These are phyloP conservation scores for Rhyzopertha dominica DNA, from an alignment of 1,140 invertebrate species.

Conservation along the genomic window DNA sequence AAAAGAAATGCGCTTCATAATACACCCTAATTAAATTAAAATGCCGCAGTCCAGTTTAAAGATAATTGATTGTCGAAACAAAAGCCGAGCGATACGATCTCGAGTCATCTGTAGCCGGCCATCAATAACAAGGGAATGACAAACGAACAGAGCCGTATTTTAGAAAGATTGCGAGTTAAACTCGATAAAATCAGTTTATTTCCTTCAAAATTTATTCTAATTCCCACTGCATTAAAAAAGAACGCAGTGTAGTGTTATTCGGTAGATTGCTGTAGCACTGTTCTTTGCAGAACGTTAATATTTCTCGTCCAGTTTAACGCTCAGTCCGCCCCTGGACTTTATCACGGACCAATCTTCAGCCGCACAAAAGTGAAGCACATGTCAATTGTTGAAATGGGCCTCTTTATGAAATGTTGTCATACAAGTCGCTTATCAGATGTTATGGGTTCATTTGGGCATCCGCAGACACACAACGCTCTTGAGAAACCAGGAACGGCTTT, in stretches of 20 bases:
- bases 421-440: slow-evolving; percentile 36
- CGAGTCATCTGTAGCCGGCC: slow-evolving; percentile 23
- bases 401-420: slow-evolving; percentile 39
- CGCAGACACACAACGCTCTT: too few relatives aligned
- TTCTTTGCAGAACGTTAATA: too few relatives aligned
- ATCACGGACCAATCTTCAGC: slow-evolving; percentile 23
- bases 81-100: slow-evolving; percentile 37
- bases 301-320: too few relatives aligned
- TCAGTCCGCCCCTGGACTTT: slow-evolving; percentile 23
- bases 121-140: slow-evolving; percentile 40
- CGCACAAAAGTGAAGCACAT: slow-evolving; percentile 32
- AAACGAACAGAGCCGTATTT: slow-evolving; percentile 24
- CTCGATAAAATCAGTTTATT: too few relatives aligned
- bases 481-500: too few relatives aligned
- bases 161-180: too few relatives aligned
- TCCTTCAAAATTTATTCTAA: too few relatives aligned
- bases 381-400: slow-evolving; percentile 32
- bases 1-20: slow-evolving; percentile 26
- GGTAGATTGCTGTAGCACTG: too few relatives aligned
- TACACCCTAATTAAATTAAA: slow-evolving; percentile 40
- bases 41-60: slow-evolving; percentile 34
- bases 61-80: slow-evolving; percentile 43
- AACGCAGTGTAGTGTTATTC: too few relatives aligned
- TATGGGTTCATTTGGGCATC: slow-evolving; percentile 27
- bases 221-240: too few relatives aligned